Conservation (phyloP, 1,140 invertebrate genomes). For the Armadillidium nasatum region DNA sequence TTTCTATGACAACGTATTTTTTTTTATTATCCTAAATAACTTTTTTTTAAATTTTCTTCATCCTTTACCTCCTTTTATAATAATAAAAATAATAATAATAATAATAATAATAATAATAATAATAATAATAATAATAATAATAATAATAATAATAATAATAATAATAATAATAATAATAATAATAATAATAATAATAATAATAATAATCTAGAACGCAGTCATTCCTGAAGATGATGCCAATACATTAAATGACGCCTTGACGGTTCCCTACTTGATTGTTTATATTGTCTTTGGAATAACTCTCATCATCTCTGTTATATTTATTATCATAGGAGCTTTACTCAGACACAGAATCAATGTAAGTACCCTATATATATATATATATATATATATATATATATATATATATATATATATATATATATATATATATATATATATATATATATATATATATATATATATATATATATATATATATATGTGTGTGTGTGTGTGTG, state of each 20-base stretch:
- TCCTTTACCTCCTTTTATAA: no score
- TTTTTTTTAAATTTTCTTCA: no score
- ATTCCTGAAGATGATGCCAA: background rate
- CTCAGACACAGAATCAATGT: background rate
- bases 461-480: constrained; percentile 15
- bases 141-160: no score
- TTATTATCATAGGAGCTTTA: background rate
- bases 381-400: constrained; percentile 15
- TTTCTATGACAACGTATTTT: background rate
- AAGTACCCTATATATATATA: constrained; percentile 5
- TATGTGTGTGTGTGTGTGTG: background rate
- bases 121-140: no score
- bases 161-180: no score
- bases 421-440: constrained; percentile 14
- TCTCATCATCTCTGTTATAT: background rate
- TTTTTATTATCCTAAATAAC: background rate
- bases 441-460: constrained; percentile 15
- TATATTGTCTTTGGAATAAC: background rate
- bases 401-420: constrained; percentile 15
- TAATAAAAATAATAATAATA: no score
- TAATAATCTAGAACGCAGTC: background rate
- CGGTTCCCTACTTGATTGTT: background rate
- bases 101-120: no score
- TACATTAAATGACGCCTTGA: background rate
- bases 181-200: no score